Conservation (phyloP, 2,113 vertebrate species). For the Odontesthes bonariensis region DNA sequence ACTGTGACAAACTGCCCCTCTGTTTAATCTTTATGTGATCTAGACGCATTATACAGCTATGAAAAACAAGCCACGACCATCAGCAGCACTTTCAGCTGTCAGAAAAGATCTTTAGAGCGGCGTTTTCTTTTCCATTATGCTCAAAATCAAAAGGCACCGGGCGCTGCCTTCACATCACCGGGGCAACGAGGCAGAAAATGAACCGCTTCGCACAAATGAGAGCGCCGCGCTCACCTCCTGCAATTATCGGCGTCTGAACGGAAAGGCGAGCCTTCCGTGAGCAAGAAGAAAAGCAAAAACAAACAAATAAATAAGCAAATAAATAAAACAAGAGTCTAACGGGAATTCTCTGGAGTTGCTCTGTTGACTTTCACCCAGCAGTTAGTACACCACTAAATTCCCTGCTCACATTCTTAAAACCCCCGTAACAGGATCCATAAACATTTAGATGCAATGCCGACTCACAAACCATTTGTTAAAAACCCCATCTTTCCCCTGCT, state of each 20-base stretch:
- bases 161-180: constrained; percentile 10
- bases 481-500: too few relatives aligned
- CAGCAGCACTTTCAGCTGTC: neutral
- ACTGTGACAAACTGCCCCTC: neutral
- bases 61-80: neutral
- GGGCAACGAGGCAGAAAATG: constrained; percentile 48
- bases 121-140: constrained; percentile 8
- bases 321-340: neutral
- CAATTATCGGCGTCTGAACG: constrained; percentile 55
- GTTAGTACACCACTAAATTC: neutral
- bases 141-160: constrained; percentile 18
- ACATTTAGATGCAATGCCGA: too few relatives aligned
- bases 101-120: neutral
- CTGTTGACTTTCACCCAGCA: constrained; percentile 21
- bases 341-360: constrained; percentile 3
- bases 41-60: neutral
- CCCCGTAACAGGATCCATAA: too few relatives aligned
- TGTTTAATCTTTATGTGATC: neutral
- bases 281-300: neutral
- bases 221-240: constrained; percentile 33
- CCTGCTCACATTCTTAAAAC: too few relatives aligned
- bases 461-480: too few relatives aligned
- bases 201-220: constrained; percentile 40
- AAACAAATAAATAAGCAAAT: too few relatives aligned
- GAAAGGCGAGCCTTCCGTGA: constrained; percentile 30